Conservation (phyloP, 2,797 vertebrate species). For the Iguana delicatissima region DNA sequence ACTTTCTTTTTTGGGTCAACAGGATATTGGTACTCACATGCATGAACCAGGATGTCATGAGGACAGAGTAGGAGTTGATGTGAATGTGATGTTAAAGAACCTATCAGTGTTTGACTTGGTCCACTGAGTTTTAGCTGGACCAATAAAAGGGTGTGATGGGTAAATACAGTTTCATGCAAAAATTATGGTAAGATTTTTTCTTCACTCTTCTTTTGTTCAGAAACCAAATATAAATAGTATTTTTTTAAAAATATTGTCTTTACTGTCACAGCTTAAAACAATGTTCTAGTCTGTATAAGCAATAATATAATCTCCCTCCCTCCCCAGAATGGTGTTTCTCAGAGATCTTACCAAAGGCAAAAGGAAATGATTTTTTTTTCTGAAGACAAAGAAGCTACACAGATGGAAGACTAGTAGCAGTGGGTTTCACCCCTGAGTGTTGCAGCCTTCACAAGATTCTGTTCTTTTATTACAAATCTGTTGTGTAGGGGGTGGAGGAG, state of each 20-base stretch:
- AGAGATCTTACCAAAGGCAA: constrained; percentile 76
- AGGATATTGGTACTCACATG: too few species aligned
- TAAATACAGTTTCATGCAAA: not conserved
- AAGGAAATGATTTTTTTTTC: constrained; percentile 69
- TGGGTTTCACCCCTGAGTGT: constrained; percentile 81
- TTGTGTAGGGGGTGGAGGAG: constrained; percentile 81
- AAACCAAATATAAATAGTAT: not conserved
- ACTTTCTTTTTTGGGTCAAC: too few species aligned
- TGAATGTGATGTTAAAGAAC: not conserved
- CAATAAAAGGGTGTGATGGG: not conserved
- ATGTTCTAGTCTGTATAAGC: not conserved
- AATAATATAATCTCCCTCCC: constrained; percentile 47
- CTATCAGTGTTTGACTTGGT: not conserved
- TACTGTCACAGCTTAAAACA: not conserved
- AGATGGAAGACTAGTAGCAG: constrained; percentile 83
- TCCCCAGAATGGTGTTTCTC: constrained; percentile 68
- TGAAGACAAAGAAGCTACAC: constrained; percentile 74
- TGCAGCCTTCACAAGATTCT: constrained; percentile 81
- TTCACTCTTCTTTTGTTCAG: not conserved
- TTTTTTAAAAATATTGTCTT: not conserved
- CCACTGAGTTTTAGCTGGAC: not conserved
- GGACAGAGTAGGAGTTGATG: too few species aligned
- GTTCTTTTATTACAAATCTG: constrained; percentile 84
- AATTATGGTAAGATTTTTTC: not conserved
- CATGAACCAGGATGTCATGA: too few species aligned